These are phyloP conservation scores for Anoplopoma fimbria DNA, from an alignment of 2,113 vertebrate genomes.

Conservation along the genomic window DNA sequence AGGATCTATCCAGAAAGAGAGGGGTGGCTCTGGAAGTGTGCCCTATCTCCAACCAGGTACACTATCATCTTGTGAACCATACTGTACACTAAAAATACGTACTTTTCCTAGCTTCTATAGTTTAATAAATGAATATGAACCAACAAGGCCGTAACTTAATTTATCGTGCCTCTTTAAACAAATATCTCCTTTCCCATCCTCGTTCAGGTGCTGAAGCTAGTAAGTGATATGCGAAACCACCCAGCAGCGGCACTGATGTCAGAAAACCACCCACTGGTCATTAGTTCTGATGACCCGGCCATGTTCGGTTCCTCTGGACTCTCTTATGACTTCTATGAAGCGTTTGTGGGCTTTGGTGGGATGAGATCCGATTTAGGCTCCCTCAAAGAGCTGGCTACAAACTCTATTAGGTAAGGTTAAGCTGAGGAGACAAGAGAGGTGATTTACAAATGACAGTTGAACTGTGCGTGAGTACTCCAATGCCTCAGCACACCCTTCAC, in stretches of 20 bases:
- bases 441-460: neutral
- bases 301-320: constrained; percentile 88
- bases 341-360: constrained; percentile 91
- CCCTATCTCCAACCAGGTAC: constrained; percentile 95
- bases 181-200: neutral
- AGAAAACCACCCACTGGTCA: constrained; percentile 88
- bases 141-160: neutral
- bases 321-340: constrained; percentile 93
- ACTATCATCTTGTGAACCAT: neutral
- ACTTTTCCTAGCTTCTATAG: neutral
- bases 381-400: constrained; percentile 89
- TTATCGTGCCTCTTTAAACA: neutral
- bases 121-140: neutral
- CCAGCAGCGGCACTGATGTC: constrained; percentile 88
- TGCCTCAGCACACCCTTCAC: neutral
- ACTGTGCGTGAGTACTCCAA: fast-evolving
- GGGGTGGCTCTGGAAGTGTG: constrained; percentile 91
- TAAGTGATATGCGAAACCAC: constrained; percentile 89
- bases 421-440: neutral
- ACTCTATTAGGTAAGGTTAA: constrained; percentile 89
- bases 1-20: constrained; percentile 82
- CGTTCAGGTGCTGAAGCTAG: constrained; percentile 88
- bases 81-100: neutral
- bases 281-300: constrained; percentile 91
- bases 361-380: constrained; percentile 85